These are phyloP conservation scores for Papilio demoleus DNA, from an alignment of 2,888 invertebrate genomes.

Conservation along the genomic window DNA sequence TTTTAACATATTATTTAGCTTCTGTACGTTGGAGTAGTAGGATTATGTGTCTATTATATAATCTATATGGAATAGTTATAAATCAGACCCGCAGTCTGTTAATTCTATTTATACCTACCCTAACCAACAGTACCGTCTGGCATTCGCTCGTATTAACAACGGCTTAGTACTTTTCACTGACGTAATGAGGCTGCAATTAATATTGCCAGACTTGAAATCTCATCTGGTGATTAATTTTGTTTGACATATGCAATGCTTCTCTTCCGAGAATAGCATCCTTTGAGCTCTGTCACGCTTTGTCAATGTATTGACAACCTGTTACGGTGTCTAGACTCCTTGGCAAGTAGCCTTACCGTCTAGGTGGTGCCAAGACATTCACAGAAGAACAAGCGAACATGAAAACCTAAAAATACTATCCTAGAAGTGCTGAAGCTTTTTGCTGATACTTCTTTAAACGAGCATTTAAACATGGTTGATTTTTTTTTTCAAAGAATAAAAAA, in stretches of 20 bases:
- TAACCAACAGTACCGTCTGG: slow-evolving; percentile 24
- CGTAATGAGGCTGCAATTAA: slow-evolving; percentile 39
- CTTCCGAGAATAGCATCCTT: slow-evolving; percentile 23
- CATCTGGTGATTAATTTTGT: slow-evolving; percentile 34
- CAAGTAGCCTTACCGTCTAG: not conserved
- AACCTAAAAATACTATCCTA: too few species aligned
- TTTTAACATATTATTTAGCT: too few species aligned
- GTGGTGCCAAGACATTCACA: slow-evolving; percentile 1
- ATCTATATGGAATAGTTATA: too few species aligned
- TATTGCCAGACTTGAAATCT: slow-evolving; percentile 32
- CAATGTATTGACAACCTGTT: slow-evolving; percentile 11
- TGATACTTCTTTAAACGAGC: not conserved
- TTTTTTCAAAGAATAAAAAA: too few species aligned
- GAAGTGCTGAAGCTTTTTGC: too few species aligned
- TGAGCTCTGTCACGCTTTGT: slow-evolving; percentile 10
- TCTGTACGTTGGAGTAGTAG: too few species aligned
- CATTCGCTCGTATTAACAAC: slow-evolving; percentile 35
- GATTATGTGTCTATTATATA: not conserved
- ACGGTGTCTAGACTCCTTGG: slow-evolving; percentile 15
- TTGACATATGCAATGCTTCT: slow-evolving; percentile 26
- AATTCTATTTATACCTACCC: slow-evolving; percentile 28
- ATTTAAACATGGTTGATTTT: too few species aligned
- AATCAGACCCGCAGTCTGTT: slow-evolving; percentile 20
- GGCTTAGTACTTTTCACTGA: slow-evolving; percentile 35
- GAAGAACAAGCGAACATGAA: not conserved